A percentile compares a stretch with the other conserved stretches of the same genome.
phyloP scores from a whole-genome alignment of 2,888 invertebrate genomes.

The Ischnus inquisitorius region DNA sequence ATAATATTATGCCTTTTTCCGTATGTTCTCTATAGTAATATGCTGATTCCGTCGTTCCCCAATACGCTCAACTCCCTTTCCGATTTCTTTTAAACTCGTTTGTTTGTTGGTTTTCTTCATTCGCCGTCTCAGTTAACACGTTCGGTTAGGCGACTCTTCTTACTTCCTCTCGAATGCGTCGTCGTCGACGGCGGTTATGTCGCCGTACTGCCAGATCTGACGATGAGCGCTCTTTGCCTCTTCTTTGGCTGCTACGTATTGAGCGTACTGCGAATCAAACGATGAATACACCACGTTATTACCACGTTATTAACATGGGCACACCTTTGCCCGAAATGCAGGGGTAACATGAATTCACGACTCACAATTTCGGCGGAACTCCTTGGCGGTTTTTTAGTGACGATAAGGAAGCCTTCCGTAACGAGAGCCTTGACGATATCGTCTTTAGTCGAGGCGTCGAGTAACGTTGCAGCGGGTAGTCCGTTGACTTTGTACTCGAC shows the following conservation, averaged over 20 bases:
- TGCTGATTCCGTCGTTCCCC: slow-evolving; percentile 59
- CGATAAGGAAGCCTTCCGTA: slow-evolving; percentile 93
- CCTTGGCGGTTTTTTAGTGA: slow-evolving; percentile 93
- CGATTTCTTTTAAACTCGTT: slow-evolving; percentile 66
- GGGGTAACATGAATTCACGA: slow-evolving; percentile 39
- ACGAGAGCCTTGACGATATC: slow-evolving; percentile 93
- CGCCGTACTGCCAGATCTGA: slow-evolving; percentile 99
- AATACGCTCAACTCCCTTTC: slow-evolving; percentile 61
- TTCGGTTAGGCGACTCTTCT: slow-evolving; percentile 62
- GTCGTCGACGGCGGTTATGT: slow-evolving; percentile 97
- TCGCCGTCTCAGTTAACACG: slow-evolving; percentile 7
- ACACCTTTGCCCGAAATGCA: too few relatives aligned
- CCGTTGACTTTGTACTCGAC: slow-evolving; percentile 90
- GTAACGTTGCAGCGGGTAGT: slow-evolving; percentile 87
- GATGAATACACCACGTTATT: background rate
- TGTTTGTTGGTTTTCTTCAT: background rate
- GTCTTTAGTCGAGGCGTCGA: slow-evolving; percentile 88
- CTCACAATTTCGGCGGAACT: slow-evolving; percentile 92
- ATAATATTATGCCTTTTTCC: slow-evolving; percentile 76
- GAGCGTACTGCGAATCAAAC: slow-evolving; percentile 87
- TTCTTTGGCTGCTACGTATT: slow-evolving; percentile 95
- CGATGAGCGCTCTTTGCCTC: slow-evolving; percentile 94
- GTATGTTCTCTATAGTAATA: slow-evolving; percentile 57
- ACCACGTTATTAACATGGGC: background rate
- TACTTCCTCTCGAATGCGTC: slow-evolving; percentile 88